Conservation (phyloP, 2,888 invertebrate genomes). For the Eubasilissa splendida region DNA sequence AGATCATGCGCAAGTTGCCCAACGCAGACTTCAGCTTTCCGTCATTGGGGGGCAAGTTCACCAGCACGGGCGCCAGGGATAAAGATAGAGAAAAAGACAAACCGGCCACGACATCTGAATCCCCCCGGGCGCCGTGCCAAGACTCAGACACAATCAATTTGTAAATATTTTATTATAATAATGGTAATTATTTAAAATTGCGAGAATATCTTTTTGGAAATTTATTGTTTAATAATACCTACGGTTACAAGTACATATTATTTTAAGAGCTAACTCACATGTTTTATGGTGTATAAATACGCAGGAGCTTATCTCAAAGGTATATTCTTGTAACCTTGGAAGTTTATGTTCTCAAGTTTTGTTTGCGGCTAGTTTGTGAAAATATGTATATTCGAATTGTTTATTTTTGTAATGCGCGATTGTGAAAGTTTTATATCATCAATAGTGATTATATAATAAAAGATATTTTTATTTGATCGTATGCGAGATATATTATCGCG, state of each 20-base stretch:
- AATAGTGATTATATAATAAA: slow-evolving; percentile 4
- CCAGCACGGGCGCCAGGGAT: slow-evolving; percentile 65
- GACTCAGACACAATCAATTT: slow-evolving; percentile 83
- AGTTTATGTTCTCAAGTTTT: too few species aligned
- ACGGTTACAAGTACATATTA: too few species aligned
- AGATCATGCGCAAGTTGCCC: slow-evolving; percentile 92
- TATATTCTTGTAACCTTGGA: too few species aligned
- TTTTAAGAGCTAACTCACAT: too few species aligned
- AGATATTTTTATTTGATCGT: slow-evolving; percentile 15
- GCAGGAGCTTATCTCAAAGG: too few species aligned
- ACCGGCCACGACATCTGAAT: slow-evolving; percentile 62
- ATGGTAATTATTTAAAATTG: too few species aligned
- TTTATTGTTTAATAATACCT: too few species aligned
- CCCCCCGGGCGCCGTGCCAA: slow-evolving; percentile 77
- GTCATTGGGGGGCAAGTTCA: slow-evolving; percentile 74
- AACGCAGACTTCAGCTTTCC: slow-evolving; percentile 85
- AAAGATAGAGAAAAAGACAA: slow-evolving; percentile 63
- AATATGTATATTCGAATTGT: not conserved
- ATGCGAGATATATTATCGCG: not conserved
- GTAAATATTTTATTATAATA: slow-evolving; percentile 62
- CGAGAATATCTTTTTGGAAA: too few species aligned
- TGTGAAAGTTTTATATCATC: slow-evolving; percentile 19
- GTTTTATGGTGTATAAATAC: too few species aligned
- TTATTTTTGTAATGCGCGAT: slow-evolving; percentile 1
- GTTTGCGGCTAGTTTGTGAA: too few species aligned